Conservation (phyloP, 1,140 invertebrate species). For the Agrypnia vestita region DNA sequence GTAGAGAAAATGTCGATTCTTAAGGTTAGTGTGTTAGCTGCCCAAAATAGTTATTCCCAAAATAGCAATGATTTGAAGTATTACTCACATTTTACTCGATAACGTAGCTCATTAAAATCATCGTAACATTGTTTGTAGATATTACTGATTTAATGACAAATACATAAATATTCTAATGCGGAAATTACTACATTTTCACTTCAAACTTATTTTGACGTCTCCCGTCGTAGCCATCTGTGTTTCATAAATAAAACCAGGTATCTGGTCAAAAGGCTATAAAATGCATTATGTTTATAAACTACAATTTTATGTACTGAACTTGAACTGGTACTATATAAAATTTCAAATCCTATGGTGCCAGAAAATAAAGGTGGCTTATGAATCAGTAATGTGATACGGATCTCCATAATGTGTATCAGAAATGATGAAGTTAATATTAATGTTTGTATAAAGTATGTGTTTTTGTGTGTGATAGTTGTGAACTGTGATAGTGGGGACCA, state of each 20-base stretch:
- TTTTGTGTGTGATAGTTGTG: too few species aligned
- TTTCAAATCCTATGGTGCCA: too few species aligned
- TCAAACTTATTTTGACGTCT: conserved; percentile 52
- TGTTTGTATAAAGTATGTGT: too few species aligned
- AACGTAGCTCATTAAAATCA: not conserved
- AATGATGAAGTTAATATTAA: too few species aligned
- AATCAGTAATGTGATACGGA: too few species aligned
- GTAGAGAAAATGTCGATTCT: conserved; percentile 45
- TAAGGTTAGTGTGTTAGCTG: conserved; percentile 52
- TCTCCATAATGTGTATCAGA: too few species aligned
- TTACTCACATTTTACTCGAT: conserved; percentile 38
- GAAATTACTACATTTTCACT: conserved; percentile 52
- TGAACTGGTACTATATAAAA: too few species aligned
- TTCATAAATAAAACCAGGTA: conserved; percentile 42
- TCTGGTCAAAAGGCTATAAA: conserved; percentile 32
- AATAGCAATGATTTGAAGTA: conserved; percentile 39
- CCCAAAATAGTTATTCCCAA: conserved; percentile 50
- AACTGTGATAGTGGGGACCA: too few species aligned
- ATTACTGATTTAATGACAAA: conserved; percentile 21
- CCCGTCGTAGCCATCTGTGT: conserved; percentile 39
- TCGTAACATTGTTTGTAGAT: conserved; percentile 24
- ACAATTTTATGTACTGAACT: too few species aligned
- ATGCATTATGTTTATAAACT: not conserved
- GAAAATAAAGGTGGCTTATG: too few species aligned
- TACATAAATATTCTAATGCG: conserved; percentile 36